Percentiles rank a stretch among this genome's conserved stretches.
phyloP scores from a whole-genome alignment of 1,140 invertebrate genomes.

The Anastrepha ludens region DNA sequence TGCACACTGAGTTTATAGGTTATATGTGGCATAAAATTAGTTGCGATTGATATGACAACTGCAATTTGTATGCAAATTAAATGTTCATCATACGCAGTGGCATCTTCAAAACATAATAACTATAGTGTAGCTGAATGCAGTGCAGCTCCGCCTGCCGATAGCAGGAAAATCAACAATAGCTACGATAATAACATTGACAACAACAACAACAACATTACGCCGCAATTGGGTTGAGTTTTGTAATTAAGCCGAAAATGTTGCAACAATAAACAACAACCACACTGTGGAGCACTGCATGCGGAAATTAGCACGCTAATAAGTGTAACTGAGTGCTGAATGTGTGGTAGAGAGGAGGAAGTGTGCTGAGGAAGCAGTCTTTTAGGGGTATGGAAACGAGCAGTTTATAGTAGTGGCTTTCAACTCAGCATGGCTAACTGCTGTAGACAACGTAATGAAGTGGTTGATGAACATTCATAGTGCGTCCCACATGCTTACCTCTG shows the following conservation, averaged over 20 bases:
- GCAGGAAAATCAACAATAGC: background rate
- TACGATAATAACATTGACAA: too few species aligned
- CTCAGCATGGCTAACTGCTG: background rate
- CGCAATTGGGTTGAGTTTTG: background rate
- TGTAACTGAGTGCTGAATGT: background rate
- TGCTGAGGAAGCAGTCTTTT: background rate
- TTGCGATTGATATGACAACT: constrained; percentile 31
- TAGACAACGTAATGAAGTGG: constrained; percentile 28
- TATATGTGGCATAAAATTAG: background rate
- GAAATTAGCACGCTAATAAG: background rate
- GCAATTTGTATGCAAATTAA: constrained; percentile 43
- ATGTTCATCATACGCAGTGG: background rate
- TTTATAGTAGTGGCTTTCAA: constrained; percentile 25
- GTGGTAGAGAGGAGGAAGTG: background rate
- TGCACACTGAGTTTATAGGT: background rate
- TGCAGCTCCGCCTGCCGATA: background rate
- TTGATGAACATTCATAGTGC: background rate
- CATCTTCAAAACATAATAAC: background rate
- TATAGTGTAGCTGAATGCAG: background rate
- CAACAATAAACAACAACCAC: background rate
- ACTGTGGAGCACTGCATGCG: background rate
- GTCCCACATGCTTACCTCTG: background rate
- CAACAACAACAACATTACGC: too few species aligned
- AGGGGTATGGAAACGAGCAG: constrained; percentile 2
- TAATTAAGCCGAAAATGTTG: background rate